Conservation (phyloP, 2,797 vertebrate species). For the Girardinus metallicus region DNA sequence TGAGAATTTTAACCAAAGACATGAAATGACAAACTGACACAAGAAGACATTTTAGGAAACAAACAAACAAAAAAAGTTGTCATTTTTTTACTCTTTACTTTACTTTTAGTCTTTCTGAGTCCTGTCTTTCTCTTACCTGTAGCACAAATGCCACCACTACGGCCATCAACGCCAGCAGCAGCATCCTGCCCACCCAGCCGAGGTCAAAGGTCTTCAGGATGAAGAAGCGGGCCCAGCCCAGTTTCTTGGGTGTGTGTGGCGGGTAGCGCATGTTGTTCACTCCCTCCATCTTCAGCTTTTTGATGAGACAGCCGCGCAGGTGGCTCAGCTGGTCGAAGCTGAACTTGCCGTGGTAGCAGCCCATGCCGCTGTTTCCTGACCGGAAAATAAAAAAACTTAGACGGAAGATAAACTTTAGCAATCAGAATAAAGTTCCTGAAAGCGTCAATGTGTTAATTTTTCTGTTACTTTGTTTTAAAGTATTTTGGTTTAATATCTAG, state of each 20-base stretch:
- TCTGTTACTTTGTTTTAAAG: not conserved
- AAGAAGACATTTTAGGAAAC: not conserved
- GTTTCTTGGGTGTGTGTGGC: slow-evolving; percentile 80
- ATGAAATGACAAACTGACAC: not conserved
- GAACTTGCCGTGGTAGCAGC: slow-evolving; percentile 87
- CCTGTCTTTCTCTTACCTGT: slow-evolving; percentile 66
- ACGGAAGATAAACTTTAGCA: not conserved
- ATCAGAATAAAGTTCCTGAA: not conserved
- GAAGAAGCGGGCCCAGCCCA: slow-evolving; percentile 81
- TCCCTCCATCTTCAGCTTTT: slow-evolving; percentile 85
- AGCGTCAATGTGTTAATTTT: not conserved
- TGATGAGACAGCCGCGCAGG: slow-evolving; percentile 85
- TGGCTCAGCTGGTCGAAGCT: slow-evolving; percentile 92
- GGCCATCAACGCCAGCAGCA: slow-evolving; percentile 62
- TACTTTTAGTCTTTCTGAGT: no score
- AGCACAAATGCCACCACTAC: slow-evolving; percentile 67
- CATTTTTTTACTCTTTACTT: not conserved
- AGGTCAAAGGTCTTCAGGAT: slow-evolving; percentile 72
- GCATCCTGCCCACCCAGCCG: slow-evolving; percentile 66
- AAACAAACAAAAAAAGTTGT: not conserved
- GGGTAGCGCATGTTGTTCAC: slow-evolving; percentile 86
- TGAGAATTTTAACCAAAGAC: not conserved
- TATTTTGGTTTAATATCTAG: not conserved
- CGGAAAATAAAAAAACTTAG: not conserved
- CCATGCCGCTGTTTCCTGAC: slow-evolving; percentile 92